Conservation (phyloP, 2,888 invertebrate species). For the Spodoptera picta region DNA sequence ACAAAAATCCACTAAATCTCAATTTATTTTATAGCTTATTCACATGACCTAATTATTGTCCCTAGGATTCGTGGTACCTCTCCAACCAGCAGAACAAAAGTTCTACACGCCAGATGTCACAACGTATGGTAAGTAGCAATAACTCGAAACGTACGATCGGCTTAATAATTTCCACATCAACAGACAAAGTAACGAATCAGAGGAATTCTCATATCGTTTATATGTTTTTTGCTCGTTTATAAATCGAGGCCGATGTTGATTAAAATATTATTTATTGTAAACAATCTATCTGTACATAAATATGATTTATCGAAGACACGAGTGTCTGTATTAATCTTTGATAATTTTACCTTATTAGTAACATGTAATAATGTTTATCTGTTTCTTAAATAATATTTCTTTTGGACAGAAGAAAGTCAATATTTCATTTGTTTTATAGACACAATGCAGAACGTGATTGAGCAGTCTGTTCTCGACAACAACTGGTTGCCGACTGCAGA, state of each 20-base stretch:
- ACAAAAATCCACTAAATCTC: background rate
- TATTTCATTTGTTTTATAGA: conserved; percentile 64
- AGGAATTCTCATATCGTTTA: conserved; percentile 7
- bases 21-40: background rate
- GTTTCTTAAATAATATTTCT: too few relatives aligned
- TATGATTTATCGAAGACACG: too few relatives aligned
- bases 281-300: too few relatives aligned
- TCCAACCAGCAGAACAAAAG: conserved; percentile 85
- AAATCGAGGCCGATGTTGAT: background rate
- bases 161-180: conserved; percentile 26
- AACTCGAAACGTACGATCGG: conserved; percentile 9
- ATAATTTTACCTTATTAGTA: too few relatives aligned
- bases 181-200: conserved; percentile 11
- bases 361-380: too few relatives aligned
- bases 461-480: conserved; percentile 87
- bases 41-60: conserved; percentile 31
- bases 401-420: background rate
- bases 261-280: too few relatives aligned
- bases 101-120: conserved; percentile 84
- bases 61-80: conserved; percentile 80
- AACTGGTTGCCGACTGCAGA: conserved; percentile 86
- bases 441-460: conserved; percentile 86
- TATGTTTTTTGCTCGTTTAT: conserved; percentile 15
- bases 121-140: conserved; percentile 77
- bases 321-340: too few relatives aligned